These are phyloP conservation scores for Drosophila ogumai DNA, from an alignment of 1,140 invertebrate species.

Conservation along the genomic window DNA sequence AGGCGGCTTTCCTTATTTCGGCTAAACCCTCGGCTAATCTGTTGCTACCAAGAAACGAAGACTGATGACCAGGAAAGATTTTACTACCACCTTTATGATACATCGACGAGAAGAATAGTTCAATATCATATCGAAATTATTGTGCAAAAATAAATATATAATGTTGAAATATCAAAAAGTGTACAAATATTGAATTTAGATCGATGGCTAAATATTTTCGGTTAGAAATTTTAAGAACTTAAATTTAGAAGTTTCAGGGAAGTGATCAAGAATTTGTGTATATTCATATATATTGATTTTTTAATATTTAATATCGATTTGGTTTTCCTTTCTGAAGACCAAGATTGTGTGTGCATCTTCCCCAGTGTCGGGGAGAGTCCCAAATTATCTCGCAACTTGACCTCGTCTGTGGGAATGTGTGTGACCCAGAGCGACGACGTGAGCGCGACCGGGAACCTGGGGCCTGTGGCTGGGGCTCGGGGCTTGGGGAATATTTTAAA, in stretches of 20 bases:
- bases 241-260: neutral
- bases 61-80: slow-evolving; percentile 16
- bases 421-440: slow-evolving; percentile 54
- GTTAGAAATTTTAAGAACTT: neutral
- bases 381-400: slow-evolving; percentile 62
- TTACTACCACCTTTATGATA: neutral
- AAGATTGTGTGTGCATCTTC: neutral
- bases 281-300: no score
- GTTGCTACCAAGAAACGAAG: slow-evolving; percentile 33
- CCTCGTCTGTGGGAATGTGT: slow-evolving; percentile 46
- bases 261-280: neutral
- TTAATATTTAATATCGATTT: no score
- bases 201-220: neutral
- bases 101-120: neutral
- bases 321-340: neutral
- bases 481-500: slow-evolving; percentile 61
- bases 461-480: slow-evolving; percentile 25
- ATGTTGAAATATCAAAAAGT: neutral
- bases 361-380: slow-evolving; percentile 14
- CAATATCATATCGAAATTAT: neutral
- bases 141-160: neutral
- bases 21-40: slow-evolving; percentile 22
- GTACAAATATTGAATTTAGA: neutral
- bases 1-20: slow-evolving; percentile 7
- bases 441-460: slow-evolving; percentile 42